These are phyloP conservation scores for Chamaetylas fuelleborni DNA, from an alignment of 2,113 vertebrate species.

Conservation along the genomic window DNA sequence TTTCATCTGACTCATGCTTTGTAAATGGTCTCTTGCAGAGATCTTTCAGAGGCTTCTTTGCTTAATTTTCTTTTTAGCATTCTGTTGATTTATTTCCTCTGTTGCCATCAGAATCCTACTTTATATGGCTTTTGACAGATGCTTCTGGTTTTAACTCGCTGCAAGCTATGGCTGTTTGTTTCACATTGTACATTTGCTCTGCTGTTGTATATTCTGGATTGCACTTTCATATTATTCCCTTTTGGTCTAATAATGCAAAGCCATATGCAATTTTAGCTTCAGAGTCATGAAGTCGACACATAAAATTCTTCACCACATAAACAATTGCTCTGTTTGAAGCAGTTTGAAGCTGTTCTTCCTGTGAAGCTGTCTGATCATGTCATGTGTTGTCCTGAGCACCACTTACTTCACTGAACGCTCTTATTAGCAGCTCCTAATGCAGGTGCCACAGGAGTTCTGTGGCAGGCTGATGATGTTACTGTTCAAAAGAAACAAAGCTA, in stretches of 20 bases:
- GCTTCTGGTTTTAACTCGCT: constrained; percentile 2
- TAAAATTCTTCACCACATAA: neutral
- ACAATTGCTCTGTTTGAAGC: neutral
- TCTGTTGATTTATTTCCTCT: constrained; percentile 37
- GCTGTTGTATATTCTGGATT: neutral
- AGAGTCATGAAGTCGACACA: neutral
- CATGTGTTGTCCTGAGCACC: neutral
- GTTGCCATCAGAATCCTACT: neutral
- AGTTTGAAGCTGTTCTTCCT: neutral
- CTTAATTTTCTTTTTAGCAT: constrained; percentile 24
- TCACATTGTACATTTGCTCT: neutral
- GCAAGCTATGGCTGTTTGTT: neutral
- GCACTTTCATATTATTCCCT: neutral
- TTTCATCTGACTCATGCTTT: neutral
- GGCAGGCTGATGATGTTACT: neutral
- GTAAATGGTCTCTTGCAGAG: neutral
- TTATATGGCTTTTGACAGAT: constrained; percentile 7
- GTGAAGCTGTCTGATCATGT: neutral
- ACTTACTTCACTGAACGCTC: neutral
- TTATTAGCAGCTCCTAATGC: neutral
- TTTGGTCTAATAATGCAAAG: neutral
- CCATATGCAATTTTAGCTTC: neutral
- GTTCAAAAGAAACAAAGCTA: neutral
- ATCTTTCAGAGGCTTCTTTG: neutral
- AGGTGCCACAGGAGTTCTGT: neutral